Evolutionary conservation across 2,113 vertebrate genomes (phyloP).

Genomic region (Aspiorhynchus laticeps): DNA sequence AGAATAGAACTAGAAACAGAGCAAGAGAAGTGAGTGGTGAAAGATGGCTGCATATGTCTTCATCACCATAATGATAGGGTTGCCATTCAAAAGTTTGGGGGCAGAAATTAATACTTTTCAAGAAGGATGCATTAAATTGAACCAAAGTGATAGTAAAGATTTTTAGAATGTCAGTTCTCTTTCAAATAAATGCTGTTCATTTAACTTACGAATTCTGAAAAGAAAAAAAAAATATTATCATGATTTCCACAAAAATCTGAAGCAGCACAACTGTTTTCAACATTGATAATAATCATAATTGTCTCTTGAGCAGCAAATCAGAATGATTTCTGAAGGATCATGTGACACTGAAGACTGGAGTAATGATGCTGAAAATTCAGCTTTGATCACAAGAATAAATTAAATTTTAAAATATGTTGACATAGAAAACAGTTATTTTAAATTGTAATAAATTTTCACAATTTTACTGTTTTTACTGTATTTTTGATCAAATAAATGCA

Average conservation of each 20-base stretch:
- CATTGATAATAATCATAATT: background rate
- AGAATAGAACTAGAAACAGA: background rate
- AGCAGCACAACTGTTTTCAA: no score
- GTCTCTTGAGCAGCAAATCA: background rate
- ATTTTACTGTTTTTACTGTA: background rate
- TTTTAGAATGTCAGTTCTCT: background rate
- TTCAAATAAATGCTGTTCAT: background rate
- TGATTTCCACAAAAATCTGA: background rate
- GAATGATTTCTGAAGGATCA: background rate
- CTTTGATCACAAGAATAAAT: background rate
- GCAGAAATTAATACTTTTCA: background rate
- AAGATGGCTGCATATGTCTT: background rate
- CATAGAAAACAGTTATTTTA: background rate
- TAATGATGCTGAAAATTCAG: background rate
- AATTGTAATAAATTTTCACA: background rate
- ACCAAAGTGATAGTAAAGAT: background rate
- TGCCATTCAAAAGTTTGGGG: background rate
- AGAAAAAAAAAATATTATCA: background rate
- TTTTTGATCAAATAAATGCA: background rate
- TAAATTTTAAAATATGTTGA: background rate
- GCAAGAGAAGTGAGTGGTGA: constrained; percentile 5
- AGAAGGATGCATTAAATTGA: background rate
- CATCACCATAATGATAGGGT: background rate
- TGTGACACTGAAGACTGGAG: background rate
- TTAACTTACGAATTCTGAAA: no score